Evolutionary conservation across 2,888 invertebrate genomes (phyloP).

Genomic region (Gymnosoma rotundatum): DNA sequence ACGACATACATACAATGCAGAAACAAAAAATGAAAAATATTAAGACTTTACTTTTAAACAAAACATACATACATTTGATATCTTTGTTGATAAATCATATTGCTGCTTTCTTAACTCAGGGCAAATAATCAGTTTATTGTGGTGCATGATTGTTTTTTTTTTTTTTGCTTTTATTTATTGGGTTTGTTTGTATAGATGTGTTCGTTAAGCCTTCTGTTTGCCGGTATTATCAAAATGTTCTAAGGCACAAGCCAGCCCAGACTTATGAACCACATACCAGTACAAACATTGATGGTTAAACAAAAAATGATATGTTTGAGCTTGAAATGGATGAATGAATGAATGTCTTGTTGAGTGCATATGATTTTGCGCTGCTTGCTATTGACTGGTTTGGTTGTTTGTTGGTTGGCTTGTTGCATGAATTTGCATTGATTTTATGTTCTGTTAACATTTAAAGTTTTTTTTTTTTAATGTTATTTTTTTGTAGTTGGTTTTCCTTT

Average conservation of each 20-base stretch:
- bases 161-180: slow-evolving; percentile 11
- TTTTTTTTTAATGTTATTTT: background rate
- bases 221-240: slow-evolving; percentile 59
- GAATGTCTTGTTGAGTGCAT: background rate
- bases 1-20: slow-evolving; percentile 27
- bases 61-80: slow-evolving; percentile 50
- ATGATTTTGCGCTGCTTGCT: slow-evolving; percentile 18
- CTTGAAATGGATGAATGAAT: slow-evolving; percentile 6
- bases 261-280: slow-evolving; percentile 8
- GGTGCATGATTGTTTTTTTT: slow-evolving; percentile 1
- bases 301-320: slow-evolving; percentile 34
- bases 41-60: slow-evolving; percentile 39
- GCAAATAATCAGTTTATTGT: slow-evolving; percentile 30
- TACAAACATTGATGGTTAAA: slow-evolving; percentile 19
- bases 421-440: slow-evolving; percentile 64
- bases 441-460: slow-evolving; percentile 39
- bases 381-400: slow-evolving; percentile 40
- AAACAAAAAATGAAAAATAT: slow-evolving; percentile 24
- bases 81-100: slow-evolving; percentile 68
- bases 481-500: background rate
- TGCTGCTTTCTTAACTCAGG: slow-evolving; percentile 49
- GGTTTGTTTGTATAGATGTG: slow-evolving; percentile 19
- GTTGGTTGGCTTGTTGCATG: slow-evolving; percentile 53
- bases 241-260: slow-evolving; percentile 61
- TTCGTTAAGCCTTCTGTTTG: slow-evolving; percentile 60